Evolutionary conservation across 2,888 invertebrate genomes (phyloP), one percentile per base, ranked within the genome.

Genomic region (Bellardia bayeri): DNA sequence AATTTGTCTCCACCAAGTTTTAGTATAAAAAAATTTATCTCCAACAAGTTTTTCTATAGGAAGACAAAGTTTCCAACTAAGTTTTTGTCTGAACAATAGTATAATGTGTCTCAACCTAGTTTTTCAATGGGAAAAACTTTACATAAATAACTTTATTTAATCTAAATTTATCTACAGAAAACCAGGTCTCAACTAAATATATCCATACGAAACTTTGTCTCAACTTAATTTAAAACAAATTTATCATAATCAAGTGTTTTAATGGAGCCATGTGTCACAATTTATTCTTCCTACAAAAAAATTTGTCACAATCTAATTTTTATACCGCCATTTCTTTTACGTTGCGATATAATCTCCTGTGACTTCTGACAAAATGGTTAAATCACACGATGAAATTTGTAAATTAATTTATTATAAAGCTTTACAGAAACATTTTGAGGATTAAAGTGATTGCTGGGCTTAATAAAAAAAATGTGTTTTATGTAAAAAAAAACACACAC

Each of bases 401-500:
- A 51, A 75, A 49, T 63, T 51, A 37, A 76, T 76, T 64, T 40
- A 49, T 6, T 33, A 33, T 33, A 37, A 16, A 45, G 5, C 16
- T 16, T n/a, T 11, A 61, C 33, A 61, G 11, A 58, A 61, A 74
- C 11, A 45, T 45, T 14, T 33, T 74, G 7, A 6, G 8, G 56
- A 78, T 42, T 33, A 68, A 56, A 54, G 7, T 42, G 23, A 54
- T 78, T 54, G 30, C 7, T 78, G 42, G n/a, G 51, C 37, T 51
- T 51, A 23, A 14, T 5, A 30, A 40, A 64, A 66, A 56, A 11
- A 11, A 11, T 56, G n/a, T 6, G 56, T 8, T 56, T 56, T 5
- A 16, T 8, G 56, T n/a, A 58, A 23, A 13, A 30, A 30, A 58
- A 58, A 30, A 1, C 13, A 56, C 8, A 81, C 42, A 42, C 42